These are phyloP conservation scores for Nibea coibor DNA, from an alignment of 2,113 vertebrate species.

Conservation along the genomic window DNA sequence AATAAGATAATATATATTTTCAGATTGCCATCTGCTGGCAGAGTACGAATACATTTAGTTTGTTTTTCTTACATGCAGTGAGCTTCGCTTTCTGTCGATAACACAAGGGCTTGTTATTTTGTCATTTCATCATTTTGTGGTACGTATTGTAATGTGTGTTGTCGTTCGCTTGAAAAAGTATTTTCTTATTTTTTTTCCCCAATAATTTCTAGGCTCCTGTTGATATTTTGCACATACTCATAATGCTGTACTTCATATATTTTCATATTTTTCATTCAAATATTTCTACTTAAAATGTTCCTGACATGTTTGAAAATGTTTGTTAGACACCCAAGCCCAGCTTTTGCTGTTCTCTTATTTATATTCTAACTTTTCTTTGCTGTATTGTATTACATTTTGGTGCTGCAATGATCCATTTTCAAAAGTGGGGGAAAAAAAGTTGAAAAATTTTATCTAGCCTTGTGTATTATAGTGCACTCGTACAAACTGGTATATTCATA, in stretches of 20 bases:
- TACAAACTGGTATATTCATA: constrained; percentile 75
- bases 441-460: constrained; percentile 13
- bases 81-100: constrained; percentile 79
- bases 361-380: constrained; percentile 41
- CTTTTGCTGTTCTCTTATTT: constrained; percentile 59
- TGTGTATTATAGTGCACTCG: constrained; percentile 41
- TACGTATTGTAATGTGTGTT: constrained; percentile 54
- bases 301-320: constrained; percentile 23
- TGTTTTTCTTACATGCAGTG: constrained; percentile 81
- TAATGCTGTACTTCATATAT: constrained; percentile 65
- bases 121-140: constrained; percentile 73
- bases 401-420: constrained; percentile 57
- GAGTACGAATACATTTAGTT: constrained; percentile 86
- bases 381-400: constrained; percentile 42
- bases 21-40: constrained; percentile 93
- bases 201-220: constrained; percentile 24
- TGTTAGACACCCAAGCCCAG: constrained; percentile 31
- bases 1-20: constrained; percentile 90
- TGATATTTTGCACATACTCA: constrained; percentile 71
- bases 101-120: constrained; percentile 84
- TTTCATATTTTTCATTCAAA: constrained; percentile 51
- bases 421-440: constrained; percentile 30
- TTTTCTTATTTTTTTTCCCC: constrained; percentile 14
- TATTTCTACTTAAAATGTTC: constrained; percentile 59
- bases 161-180: constrained; percentile 40